A percentile compares a stretch with the other conserved stretches of the same genome.
Conservation (phyloP, 2,113 vertebrate genomes). For the Microcebus griseorufus region DNA sequence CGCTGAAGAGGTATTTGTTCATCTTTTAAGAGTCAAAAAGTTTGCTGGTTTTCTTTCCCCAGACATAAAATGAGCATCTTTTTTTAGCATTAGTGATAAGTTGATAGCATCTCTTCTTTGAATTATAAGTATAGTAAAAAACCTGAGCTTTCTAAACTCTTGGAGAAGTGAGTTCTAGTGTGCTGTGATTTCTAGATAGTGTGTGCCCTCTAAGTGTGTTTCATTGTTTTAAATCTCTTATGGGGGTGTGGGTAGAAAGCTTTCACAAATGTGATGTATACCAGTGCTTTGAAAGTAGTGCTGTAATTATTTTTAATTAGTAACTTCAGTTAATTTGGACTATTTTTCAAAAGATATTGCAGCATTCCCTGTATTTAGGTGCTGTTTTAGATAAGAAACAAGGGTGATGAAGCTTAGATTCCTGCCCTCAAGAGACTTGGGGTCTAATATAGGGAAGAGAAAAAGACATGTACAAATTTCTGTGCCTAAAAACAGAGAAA, state of each 20-base stretch:
- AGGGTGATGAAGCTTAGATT: background rate
- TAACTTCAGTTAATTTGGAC: background rate
- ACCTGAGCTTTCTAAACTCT: background rate
- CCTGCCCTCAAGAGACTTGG: background rate
- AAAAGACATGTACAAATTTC: background rate
- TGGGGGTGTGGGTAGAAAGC: background rate
- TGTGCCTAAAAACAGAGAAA: background rate
- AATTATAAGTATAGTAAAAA: background rate
- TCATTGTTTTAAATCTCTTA: background rate
- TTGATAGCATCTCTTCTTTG: background rate
- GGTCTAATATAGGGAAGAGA: background rate
- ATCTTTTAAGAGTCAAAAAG: constrained; percentile 62
- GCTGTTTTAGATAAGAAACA: background rate
- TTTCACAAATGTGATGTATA: background rate
- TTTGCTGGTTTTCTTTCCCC: background rate
- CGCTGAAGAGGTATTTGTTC: constrained; percentile 88
- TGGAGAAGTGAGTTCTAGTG: background rate
- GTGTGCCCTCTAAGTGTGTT: background rate
- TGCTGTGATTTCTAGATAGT: background rate
- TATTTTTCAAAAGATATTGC: background rate
- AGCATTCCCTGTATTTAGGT: background rate
- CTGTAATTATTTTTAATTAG: background rate
- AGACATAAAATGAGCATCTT: background rate
- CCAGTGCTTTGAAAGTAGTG: constrained; percentile 11
- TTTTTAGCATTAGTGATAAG: constrained; percentile 5